Evolutionary conservation across 2,888 invertebrate species (phyloP), one percentile per base, ranked within the genome.

Genomic region (Archips xylosteana): DNA sequence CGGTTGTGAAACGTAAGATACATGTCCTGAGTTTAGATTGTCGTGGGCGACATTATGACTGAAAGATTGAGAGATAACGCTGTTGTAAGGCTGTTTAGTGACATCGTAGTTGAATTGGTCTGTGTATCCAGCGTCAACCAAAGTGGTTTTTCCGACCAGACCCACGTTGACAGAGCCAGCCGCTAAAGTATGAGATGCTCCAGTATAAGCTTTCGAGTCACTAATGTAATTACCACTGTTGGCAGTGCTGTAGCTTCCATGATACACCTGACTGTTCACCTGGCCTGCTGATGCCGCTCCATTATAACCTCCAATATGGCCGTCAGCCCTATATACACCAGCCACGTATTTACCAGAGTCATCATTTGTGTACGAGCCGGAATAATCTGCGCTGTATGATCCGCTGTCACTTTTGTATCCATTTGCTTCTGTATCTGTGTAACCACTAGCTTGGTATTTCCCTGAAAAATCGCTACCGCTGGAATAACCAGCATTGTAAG

Each of bases 101-200:
- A 60, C 76, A 36, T 81, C 79, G 15, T 83, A 82, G 36, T 77
- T 81, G 79, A 75, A 90, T 77, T 91, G 88, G 64, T 90, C 82
- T 2, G 82, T 83, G 71, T 91, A 89, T 64, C 84, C 85, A 39
- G 87, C 85, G 71, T 94, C 94, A 0, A 94, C 82, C 70, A 94
- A 83, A 13, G 91, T 91, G 1, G 94, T 95, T 81, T 94, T 94
- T 49, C 95, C 95, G 8, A 95, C 94, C 54, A 95, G 83, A 42
- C 91, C 94, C 13, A 94, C 92, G 77, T 94, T 95, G 0, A 95
- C 87, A 47, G 94, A 93, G 45, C 94, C 94, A 12, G 93, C 93
- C 4, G 94, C 91, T 36, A 94, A 83, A 63, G 90, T 90, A 66
- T 94, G 94, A 8, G 92, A 89, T 0, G 85, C 86, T 8, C 93